A percentile compares a stretch with the other conserved stretches of the same genome.
These are phyloP conservation scores for Kradibia gibbosae DNA, from an alignment of 1,140 invertebrate genomes.

Conservation along the genomic window DNA sequence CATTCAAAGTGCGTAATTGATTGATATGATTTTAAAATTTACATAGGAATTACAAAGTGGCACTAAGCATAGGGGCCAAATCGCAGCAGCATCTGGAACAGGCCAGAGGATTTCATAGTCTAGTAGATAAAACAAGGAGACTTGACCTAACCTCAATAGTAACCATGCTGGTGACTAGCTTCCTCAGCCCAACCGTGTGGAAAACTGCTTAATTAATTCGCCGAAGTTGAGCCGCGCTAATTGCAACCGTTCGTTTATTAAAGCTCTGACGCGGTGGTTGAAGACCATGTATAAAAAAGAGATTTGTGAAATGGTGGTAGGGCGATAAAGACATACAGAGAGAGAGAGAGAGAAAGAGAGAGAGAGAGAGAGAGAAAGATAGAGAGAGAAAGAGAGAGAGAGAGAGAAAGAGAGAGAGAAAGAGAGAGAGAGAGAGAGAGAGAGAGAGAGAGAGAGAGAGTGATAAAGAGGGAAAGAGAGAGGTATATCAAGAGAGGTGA, in stretches of 20 bases:
- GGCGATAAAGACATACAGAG: not conserved
- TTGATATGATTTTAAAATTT: constrained; percentile 28
- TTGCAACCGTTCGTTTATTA: constrained; percentile 62
- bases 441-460: too few species aligned
- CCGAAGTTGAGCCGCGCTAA: constrained; percentile 66
- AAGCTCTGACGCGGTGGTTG: constrained; percentile 6
- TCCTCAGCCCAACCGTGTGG: constrained; percentile 47
- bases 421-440: too few species aligned
- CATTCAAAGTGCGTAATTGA: constrained; percentile 4
- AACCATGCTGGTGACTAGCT: constrained; percentile 45
- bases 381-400: too few species aligned
- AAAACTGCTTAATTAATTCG: constrained; percentile 68
- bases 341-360: not conserved
- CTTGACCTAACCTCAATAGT: constrained; percentile 37
- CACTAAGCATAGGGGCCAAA: not conserved
- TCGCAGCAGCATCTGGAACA: not conserved
- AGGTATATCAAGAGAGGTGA: not conserved
- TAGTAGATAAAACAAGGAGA: constrained; percentile 30
- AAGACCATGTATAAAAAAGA: not conserved
- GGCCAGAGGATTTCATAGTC: not conserved
- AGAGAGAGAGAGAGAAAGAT: too few species aligned
- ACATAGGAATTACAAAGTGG: not conserved
- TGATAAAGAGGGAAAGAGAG: too few species aligned
- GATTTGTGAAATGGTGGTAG: not conserved
- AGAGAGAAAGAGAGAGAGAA: too few species aligned